phyloP scores from a whole-genome alignment of 1,140 invertebrate genomes.

The Bilobella aurantiaca region DNA sequence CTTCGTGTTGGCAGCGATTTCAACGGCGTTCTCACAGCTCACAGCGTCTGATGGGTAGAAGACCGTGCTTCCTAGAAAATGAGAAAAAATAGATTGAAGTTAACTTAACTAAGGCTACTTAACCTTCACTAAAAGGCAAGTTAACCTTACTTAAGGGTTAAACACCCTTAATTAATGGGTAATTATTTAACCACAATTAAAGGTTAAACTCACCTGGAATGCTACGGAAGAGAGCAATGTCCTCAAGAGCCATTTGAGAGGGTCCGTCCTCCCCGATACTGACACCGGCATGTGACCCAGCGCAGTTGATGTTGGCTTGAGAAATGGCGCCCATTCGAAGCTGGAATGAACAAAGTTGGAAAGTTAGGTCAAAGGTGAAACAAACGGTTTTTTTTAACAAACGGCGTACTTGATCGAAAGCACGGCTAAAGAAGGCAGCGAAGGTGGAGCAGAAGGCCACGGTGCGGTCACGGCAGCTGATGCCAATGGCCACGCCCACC shows the following conservation, averaged over 20 bases:
- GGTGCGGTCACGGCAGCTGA: conserved; percentile 73
- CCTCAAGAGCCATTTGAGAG: conserved; percentile 99
- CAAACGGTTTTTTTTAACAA: conserved; percentile 8
- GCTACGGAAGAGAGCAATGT: conserved; percentile 87
- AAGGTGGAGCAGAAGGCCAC: conserved; percentile 93
- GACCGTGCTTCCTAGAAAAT: conserved; percentile 58
- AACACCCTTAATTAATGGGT: no score
- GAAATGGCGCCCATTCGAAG: conserved; percentile 99
- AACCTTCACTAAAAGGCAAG: no score
- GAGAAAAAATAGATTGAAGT: neutral
- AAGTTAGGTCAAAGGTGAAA: conserved; percentile 10
- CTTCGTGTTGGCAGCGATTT: conserved; percentile 88
- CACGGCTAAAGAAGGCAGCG: conserved; percentile 91
- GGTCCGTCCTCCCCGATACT: conserved; percentile 96
- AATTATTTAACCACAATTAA: no score
- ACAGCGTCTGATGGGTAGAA: conserved; percentile 98
- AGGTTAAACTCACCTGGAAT: conserved; percentile 53
- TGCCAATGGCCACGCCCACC: conserved; percentile 89
- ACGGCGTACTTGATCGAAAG: conserved; percentile 73
- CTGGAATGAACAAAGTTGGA: conserved; percentile 44
- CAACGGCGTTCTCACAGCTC: conserved; percentile 80
- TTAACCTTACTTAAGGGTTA: no score
- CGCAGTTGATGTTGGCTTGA: conserved; percentile 94
- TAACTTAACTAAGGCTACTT: no score
- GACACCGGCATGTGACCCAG: conserved; percentile 86